These are phyloP conservation scores for Magallana ariakensis DNA, from an alignment of 1,140 invertebrate species.

Conservation along the genomic window DNA sequence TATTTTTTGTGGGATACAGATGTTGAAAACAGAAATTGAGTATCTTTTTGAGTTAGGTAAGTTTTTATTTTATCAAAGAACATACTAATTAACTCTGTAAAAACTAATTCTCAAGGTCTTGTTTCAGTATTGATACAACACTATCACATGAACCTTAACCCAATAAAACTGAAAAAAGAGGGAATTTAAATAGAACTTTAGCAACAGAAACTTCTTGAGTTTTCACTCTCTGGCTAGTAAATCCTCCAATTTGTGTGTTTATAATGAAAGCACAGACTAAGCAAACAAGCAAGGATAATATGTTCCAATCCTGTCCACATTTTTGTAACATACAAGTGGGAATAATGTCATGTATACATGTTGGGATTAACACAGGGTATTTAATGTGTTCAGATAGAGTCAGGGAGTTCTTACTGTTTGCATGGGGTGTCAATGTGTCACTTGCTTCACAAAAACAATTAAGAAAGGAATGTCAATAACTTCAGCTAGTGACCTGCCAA, in stretches of 20 bases:
- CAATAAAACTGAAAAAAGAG: neutral
- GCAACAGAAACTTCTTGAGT: slow-evolving; percentile 15
- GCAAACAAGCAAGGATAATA: slow-evolving; percentile 15
- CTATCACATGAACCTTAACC: slow-evolving; percentile 10
- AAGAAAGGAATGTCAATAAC: slow-evolving; percentile 13
- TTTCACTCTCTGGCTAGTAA: slow-evolving; percentile 14
- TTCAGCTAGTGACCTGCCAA: neutral
- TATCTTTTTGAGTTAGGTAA: neutral
- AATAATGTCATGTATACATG: slow-evolving; percentile 37
- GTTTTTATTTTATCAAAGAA: neutral
- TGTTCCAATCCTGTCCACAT: slow-evolving; percentile 17
- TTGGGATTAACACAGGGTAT: slow-evolving; percentile 13
- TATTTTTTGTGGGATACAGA: neutral
- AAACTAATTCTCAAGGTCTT: neutral
- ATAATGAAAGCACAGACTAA: slow-evolving; percentile 25
- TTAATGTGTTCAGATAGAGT: slow-evolving; percentile 22
- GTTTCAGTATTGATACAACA: neutral
- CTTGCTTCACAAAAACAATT: slow-evolving; percentile 28
- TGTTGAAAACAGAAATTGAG: neutral
- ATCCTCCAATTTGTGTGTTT: slow-evolving; percentile 34
- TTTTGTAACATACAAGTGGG: slow-evolving; percentile 24
- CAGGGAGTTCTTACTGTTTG: slow-evolving; percentile 32
- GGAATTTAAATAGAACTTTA: neutral
- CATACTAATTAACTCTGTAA: slow-evolving; percentile 23
- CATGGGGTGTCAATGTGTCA: slow-evolving; percentile 34